Evolutionary conservation across 1,140 invertebrate genomes (phyloP), one percentile per base, ranked within the genome.

Genomic region (Drosophila kohkoa): DNA sequence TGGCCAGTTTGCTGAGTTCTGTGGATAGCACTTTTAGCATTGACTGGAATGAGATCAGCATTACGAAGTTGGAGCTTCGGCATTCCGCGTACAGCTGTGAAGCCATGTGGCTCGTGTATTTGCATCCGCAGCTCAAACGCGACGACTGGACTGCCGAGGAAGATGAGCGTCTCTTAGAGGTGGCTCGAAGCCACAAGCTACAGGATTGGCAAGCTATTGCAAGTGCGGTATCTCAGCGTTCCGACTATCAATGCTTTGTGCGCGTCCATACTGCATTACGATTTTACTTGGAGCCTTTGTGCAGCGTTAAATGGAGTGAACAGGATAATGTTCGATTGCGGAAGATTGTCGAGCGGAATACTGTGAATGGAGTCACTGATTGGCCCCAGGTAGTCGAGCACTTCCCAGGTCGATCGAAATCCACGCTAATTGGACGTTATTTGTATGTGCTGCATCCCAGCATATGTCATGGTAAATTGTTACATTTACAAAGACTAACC

Each of bases 181-280:
- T 94, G 13, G 94, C 92, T 0, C 83, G 88, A 54, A 80, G 91
- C 25, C 76, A 94, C 71, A 92, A 94, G 25, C 54, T 86, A 72
- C 94, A 96, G 82, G 92, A 96, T 79, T 96, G 96, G 96, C 93
- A 95, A 51, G 46, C 62, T 1, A 95, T 96, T 75, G 94, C 95
- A 0, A 54, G 89, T 45, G 81, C 93, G 77, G 75, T 96, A 10
- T 86, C 90, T 1, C 93, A 93, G 2, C 93, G 96, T 35, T 94
- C 94, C 13, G 94, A 93, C 6, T 96, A 95, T 82, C 95, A 96
- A 75, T 95, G 94, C 79, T 96, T 95, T 87, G 93, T 95, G 3
- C 94, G 95, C 75, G 95, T 94, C 79, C 93, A 94, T 16, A 94
- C 94, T 1, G 93, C 93, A 91, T 94, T 83, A 41, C 81, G 67